A percentile compares a stretch with the other conserved stretches of the same genome.
These are phyloP conservation scores for Stichopus chloronotus DNA, from an alignment of 35 echinoderm and acorn worm species.

Conservation along the genomic window DNA sequence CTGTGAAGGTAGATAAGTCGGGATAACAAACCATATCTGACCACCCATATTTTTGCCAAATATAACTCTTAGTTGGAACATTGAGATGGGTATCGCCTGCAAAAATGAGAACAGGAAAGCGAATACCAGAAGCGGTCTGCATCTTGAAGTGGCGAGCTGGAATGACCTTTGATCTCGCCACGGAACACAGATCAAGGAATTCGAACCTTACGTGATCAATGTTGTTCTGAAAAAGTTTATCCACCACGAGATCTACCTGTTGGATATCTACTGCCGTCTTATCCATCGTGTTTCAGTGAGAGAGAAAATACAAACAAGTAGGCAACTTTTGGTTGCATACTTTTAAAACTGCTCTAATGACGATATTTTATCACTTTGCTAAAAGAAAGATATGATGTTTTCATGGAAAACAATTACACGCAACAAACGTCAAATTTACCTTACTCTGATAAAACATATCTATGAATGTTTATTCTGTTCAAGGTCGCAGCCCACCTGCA, in stretches of 20 bases:
- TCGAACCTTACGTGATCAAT: slow-evolving; percentile 52
- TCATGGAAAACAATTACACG: too few relatives aligned
- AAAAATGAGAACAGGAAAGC: not conserved
- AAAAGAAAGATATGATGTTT: too few relatives aligned
- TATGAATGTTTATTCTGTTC: too few relatives aligned
- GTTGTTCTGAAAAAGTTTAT: not conserved
- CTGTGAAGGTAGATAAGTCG: slow-evolving; percentile 17
- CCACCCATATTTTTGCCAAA: not conserved
- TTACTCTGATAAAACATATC: too few relatives aligned
- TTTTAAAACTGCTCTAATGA: too few relatives aligned
- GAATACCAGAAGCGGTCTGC: not conserved
- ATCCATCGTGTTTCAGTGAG: too few relatives aligned
- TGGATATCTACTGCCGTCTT: not conserved
- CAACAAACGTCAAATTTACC: too few relatives aligned
- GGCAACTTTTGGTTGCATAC: too few relatives aligned
- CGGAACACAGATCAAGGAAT: slow-evolving; percentile 6
- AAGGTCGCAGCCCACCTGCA: too few relatives aligned
- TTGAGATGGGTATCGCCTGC: not conserved
- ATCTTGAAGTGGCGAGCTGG: slow-evolving; percentile 54
- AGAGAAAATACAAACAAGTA: too few relatives aligned
- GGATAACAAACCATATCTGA: not conserved
- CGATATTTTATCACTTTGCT: too few relatives aligned
- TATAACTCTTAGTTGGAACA: not conserved
- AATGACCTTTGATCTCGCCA: slow-evolving; percentile 43
- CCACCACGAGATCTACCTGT: not conserved